These are phyloP conservation scores for Tuta absoluta DNA, from an alignment of 2,888 invertebrate genomes.

Conservation along the genomic window DNA sequence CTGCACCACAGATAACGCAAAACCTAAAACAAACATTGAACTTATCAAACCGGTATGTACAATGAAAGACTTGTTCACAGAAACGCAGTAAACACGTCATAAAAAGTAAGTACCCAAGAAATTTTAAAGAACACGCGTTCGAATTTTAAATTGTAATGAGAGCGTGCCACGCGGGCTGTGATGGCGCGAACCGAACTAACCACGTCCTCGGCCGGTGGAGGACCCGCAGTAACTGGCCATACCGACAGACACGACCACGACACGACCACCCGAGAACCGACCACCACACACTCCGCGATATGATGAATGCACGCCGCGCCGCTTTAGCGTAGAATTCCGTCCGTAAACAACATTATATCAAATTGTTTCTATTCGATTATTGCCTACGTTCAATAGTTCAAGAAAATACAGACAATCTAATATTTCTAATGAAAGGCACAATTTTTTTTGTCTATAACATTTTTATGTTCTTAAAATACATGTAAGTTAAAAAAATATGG, in stretches of 20 bases:
- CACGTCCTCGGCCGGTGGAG: slow-evolving; percentile 28
- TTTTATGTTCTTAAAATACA: too few relatives aligned
- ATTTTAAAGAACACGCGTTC: slow-evolving; percentile 4
- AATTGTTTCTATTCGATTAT: too few relatives aligned
- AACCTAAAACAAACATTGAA: slow-evolving; percentile 7
- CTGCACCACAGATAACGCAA: slow-evolving; percentile 2
- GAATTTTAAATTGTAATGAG: slow-evolving; percentile 14
- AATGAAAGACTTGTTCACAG: not conserved
- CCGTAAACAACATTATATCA: not conserved
- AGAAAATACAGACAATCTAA: too few relatives aligned
- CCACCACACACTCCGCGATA: not conserved
- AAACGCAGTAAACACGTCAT: slow-evolving; percentile 1
- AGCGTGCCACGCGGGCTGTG: slow-evolving; percentile 8
- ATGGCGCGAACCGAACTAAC: slow-evolving; percentile 7
- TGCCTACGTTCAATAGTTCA: not conserved
- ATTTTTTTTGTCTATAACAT: too few relatives aligned
- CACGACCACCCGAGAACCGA: not conserved
- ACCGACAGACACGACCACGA: too few relatives aligned
- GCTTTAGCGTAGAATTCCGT: slow-evolving; percentile 11
- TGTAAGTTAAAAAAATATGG: too few relatives aligned
- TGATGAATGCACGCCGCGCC: slow-evolving; percentile 11
- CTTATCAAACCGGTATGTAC: not conserved
- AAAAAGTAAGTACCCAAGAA: slow-evolving; percentile 13
- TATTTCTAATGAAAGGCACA: too few relatives aligned
- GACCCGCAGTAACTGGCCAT: slow-evolving; percentile 17